phyloP scores from a whole-genome alignment of 2,888 invertebrate species.

The Troilus luridus region DNA sequence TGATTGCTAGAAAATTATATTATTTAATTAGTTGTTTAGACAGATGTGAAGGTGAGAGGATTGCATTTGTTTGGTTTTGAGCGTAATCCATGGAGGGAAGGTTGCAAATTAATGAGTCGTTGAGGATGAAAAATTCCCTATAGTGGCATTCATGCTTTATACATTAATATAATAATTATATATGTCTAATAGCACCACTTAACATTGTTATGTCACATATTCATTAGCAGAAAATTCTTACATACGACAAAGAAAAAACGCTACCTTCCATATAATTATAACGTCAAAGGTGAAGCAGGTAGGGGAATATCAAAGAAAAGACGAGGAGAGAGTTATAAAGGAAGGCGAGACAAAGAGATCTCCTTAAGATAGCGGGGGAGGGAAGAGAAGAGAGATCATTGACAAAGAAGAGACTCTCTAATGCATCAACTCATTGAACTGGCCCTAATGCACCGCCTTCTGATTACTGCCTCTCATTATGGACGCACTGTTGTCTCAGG shows the following conservation, averaged over 20 bases:
- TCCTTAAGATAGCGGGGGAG: background rate
- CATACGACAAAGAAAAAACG: background rate
- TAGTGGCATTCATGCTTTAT: no score
- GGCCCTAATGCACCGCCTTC: background rate
- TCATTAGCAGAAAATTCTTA: background rate
- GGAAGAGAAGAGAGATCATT: background rate
- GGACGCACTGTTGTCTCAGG: background rate
- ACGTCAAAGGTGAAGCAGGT: background rate
- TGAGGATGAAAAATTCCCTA: no score
- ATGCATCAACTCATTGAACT: constrained; percentile 24
- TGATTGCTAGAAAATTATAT: no score
- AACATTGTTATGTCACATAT: background rate
- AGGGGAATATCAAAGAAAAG: background rate
- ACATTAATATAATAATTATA: no score
- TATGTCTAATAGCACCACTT: no score
- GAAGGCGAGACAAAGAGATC: background rate
- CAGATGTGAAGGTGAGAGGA: no score
- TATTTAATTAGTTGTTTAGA: no score
- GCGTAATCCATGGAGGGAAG: no score
- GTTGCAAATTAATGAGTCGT: no score
- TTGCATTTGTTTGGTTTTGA: no score
- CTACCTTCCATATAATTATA: background rate
- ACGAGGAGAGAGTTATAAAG: background rate
- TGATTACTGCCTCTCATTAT: constrained; percentile 7
- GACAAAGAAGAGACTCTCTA: background rate